Evolutionary conservation across 2,113 vertebrate species (phyloP).

Genomic region (Heterocephalus glaber): DNA sequence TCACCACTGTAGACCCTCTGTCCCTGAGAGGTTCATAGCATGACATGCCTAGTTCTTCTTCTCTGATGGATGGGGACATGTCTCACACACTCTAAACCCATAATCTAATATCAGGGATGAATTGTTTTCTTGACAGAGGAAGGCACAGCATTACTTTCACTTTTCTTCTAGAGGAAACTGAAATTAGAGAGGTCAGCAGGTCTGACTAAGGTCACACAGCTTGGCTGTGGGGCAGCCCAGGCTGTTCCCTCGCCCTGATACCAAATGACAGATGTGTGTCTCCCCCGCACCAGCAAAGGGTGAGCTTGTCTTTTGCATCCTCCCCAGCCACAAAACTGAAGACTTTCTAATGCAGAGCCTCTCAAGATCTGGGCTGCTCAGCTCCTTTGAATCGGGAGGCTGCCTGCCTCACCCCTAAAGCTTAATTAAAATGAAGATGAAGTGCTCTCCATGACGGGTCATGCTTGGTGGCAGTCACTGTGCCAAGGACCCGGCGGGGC

Average conservation of each 20-base stretch:
- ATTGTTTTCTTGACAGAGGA: not conserved
- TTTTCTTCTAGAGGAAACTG: not conserved
- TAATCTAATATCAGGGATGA: not conserved
- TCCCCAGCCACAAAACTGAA: not conserved
- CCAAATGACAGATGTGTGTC: not conserved
- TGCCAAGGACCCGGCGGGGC: slow-evolving; percentile 59
- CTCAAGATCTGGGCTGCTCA: not conserved
- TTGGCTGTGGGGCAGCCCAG: not conserved
- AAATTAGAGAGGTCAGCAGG: not conserved
- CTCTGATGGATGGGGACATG: not conserved
- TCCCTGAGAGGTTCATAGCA: not conserved
- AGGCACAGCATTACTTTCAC: not conserved
- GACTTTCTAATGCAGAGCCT: not conserved
- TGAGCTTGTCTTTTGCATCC: not conserved
- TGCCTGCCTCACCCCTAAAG: slow-evolving; percentile 39
- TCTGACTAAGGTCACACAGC: not conserved
- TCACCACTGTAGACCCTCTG: not conserved
- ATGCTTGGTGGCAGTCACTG: not conserved
- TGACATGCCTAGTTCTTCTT: not conserved
- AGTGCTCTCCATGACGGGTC: slow-evolving; percentile 70
- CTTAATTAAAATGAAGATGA: slow-evolving; percentile 81
- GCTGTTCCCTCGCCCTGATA: fast-evolving
- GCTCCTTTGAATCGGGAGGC: not conserved
- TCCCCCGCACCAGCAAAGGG: not conserved
- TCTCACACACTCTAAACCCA: not conserved